Conservation (phyloP, 2,888 invertebrate genomes). For the Agonopterix heracliana region DNA sequence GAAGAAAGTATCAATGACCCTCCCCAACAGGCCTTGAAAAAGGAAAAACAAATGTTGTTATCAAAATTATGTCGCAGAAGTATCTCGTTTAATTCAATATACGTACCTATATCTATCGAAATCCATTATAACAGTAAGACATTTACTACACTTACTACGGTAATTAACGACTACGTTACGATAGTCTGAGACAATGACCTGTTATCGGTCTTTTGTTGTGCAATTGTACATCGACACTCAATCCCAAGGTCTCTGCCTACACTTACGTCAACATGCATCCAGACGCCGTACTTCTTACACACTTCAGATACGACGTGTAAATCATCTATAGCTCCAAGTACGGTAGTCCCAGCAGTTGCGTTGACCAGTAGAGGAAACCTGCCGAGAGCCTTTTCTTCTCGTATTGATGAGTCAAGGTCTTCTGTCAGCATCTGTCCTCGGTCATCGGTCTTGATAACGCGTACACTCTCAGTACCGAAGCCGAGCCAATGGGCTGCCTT, state of each 20-base stretch:
- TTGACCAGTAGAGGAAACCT: slow-evolving; percentile 82
- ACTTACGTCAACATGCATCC: slow-evolving; percentile 90
- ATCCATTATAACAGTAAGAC: neutral
- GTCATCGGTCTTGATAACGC: slow-evolving; percentile 79
- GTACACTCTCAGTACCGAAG: slow-evolving; percentile 84
- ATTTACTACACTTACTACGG: neutral
- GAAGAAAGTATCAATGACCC: slow-evolving; percentile 83
- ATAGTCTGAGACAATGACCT: neutral
- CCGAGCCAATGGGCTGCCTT: slow-evolving; percentile 91
- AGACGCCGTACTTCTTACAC: slow-evolving; percentile 80
- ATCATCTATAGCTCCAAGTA: slow-evolving; percentile 89
- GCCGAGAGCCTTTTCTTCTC: slow-evolving; percentile 55
- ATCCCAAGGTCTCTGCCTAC: neutral
- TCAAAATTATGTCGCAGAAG: no score
- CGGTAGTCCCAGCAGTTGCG: slow-evolving; percentile 88
- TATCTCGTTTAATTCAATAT: no score
- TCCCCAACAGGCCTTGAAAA: slow-evolving; percentile 84
- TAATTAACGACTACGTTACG: no score
- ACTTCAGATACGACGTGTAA: slow-evolving; percentile 80
- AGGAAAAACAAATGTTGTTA: no score
- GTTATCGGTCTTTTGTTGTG: neutral
- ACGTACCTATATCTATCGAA: neutral
- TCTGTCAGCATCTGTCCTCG: slow-evolving; percentile 80
- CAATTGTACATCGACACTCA: neutral
- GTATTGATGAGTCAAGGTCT: slow-evolving; percentile 77